Conservation (phyloP, 2,113 vertebrate species). For the Bubo scandiacus region DNA sequence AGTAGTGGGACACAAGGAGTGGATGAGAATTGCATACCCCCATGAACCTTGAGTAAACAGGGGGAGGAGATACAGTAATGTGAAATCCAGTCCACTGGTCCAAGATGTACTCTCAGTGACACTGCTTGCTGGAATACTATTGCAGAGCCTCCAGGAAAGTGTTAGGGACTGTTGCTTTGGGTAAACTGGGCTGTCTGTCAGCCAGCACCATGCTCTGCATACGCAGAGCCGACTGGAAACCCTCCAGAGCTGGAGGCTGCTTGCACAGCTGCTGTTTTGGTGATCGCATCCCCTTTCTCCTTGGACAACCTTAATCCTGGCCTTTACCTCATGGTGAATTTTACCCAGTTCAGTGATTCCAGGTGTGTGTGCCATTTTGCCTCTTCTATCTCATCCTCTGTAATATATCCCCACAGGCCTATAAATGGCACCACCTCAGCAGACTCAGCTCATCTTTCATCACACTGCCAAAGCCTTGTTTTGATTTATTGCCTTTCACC, state of each 20-base stretch:
- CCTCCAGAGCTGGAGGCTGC: slow-evolving; percentile 7
- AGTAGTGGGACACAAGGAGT: neutral
- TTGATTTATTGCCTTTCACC: slow-evolving; percentile 55
- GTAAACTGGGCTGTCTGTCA: neutral
- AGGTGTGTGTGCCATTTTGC: neutral
- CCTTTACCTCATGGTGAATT: slow-evolving; percentile 16
- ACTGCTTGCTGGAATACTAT: neutral
- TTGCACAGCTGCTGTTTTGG: slow-evolving; percentile 27
- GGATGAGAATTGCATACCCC: neutral
- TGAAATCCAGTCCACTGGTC: neutral
- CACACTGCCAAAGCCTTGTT: neutral
- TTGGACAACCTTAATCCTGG: neutral
- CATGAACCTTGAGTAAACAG: neutral
- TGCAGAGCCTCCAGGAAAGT: neutral
- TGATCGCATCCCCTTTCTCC: neutral
- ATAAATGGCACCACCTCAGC: slow-evolving; percentile 51
- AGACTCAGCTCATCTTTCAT: slow-evolving; percentile 41
- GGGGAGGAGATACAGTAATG: neutral
- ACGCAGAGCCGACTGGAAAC: neutral
- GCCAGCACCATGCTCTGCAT: neutral
- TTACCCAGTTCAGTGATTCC: neutral
- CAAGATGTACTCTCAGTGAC: neutral
- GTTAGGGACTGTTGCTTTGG: neutral
- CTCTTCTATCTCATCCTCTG: neutral
- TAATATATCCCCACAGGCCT: slow-evolving; percentile 12